Percentiles rank a stretch among this genome's conserved stretches.
These are phyloP conservation scores for Micrasema longulum DNA, from an alignment of 1,140 invertebrate species.

Conservation along the genomic window DNA sequence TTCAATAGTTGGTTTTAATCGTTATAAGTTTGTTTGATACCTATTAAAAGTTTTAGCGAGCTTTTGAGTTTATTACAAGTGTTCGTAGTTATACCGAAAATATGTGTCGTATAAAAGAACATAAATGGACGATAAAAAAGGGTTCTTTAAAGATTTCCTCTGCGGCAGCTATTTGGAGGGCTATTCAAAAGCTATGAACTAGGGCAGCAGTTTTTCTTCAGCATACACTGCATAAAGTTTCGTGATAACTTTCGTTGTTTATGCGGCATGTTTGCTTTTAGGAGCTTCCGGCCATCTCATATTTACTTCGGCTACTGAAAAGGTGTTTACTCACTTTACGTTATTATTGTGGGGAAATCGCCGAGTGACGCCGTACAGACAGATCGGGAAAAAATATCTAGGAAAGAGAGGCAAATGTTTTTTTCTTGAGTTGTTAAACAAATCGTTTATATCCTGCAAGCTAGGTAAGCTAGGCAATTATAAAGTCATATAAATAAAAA, in stretches of 20 bases:
- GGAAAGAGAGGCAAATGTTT: no score
- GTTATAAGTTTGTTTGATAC: no score
- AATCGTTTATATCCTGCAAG: no score
- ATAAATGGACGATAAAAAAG: constrained; percentile 12
- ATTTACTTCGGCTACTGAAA: not conserved
- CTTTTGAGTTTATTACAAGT: no score
- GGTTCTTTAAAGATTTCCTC: constrained; percentile 19
- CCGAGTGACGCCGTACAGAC: constrained; percentile 2
- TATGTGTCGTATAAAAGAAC: not conserved
- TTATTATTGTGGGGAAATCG: constrained; percentile 15
- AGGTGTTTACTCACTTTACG: constrained; percentile 1
- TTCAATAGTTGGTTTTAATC: no score
- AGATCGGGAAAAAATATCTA: not conserved
- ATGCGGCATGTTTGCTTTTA: constrained; percentile 10
- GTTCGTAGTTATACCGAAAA: not conserved
- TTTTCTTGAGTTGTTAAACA: no score
- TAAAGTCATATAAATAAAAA: no score
- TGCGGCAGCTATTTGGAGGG: constrained; percentile 10
- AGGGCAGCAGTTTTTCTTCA: constrained; percentile 15
- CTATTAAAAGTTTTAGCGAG: no score
- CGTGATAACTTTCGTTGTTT: constrained; percentile 24
- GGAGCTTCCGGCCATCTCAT: not conserved
- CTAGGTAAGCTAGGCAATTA: no score
- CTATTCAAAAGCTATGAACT: constrained; percentile 15
- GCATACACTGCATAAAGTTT: constrained; percentile 22